Base-by-base conservation (phyloP, 2,888 invertebrate genomes). In the Noctuana brunneofusca region DNA sequence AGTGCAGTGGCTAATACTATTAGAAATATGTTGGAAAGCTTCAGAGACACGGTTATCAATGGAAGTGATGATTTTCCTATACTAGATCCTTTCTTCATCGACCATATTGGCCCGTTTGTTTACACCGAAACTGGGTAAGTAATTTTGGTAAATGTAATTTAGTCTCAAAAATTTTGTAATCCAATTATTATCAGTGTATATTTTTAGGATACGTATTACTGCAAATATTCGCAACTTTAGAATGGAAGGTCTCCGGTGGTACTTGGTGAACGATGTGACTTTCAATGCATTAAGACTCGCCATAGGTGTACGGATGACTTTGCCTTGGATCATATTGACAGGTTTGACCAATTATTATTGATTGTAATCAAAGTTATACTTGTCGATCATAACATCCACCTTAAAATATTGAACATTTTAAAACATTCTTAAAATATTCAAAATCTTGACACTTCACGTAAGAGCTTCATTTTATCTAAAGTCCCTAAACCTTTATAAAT, bases 231-330 rank as follows among this genome's bases (percentile, higher is more conserved):
- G 18, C 27, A 49, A 57, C 35, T 57, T 57, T 22, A 32, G 35
- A 12, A 35, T 48, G 57, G 57, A 57, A 57, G 57, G 57, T n/a
- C 57, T 57, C 4, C 57, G 35, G 22, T 57, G 48, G 48, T 57
- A 48, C 8, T 32, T 57, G 9, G 57, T 57, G 14, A 35, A 57
- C n/a, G 57, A 57, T 35, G 57, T 57, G 3, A 48, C 48, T 2
- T 57, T 57, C 16, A 48, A 22, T 49, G 8, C 27, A 6, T 16
- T 57, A 11, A 48, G 57, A 38, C 49, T 58, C 2, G 12, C n/a
- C 1, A 20, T 48, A 12, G 49, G 35, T 8, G 35, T 49, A 0
- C 14, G 49, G 14, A 35, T 58, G 49, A 58, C 58, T 16, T 14
- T 49, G 14, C 58, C 58, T 4, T 58, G 58, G 58, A 12, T 58